These are phyloP conservation scores for Plecotus auritus DNA, from an alignment of 2,113 vertebrate species.

Conservation along the genomic window DNA sequence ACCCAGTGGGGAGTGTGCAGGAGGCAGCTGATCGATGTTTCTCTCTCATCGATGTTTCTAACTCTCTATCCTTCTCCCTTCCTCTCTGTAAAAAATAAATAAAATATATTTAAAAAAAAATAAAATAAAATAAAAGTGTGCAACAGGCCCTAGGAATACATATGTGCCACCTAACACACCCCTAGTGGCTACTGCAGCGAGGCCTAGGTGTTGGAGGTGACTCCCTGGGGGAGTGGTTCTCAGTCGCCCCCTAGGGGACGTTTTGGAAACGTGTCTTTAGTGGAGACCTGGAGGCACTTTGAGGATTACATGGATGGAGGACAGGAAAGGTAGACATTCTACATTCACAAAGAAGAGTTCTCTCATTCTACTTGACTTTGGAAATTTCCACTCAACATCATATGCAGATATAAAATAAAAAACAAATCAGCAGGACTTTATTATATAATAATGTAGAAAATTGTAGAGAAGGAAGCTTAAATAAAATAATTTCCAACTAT, in stretches of 20 bases:
- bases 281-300: neutral
- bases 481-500: neutral
- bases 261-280: neutral
- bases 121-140: neutral
- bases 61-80: too few relatives aligned
- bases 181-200: neutral
- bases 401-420: neutral
- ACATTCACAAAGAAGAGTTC: fast-evolving
- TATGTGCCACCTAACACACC: neutral
- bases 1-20: too few relatives aligned
- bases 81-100: too few relatives aligned
- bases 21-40: too few relatives aligned
- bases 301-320: neutral
- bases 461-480: neutral
- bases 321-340: neutral
- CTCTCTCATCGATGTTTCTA: too few relatives aligned
- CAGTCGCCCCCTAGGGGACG: neutral
- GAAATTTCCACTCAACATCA: neutral
- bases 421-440: neutral
- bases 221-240: neutral
- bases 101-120: too few relatives aligned
- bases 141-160: neutral
- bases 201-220: neutral
- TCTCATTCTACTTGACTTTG: neutral
- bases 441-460: neutral